phyloP scores from a whole-genome alignment of 1,140 invertebrate genomes.

The Achroia grisella region DNA sequence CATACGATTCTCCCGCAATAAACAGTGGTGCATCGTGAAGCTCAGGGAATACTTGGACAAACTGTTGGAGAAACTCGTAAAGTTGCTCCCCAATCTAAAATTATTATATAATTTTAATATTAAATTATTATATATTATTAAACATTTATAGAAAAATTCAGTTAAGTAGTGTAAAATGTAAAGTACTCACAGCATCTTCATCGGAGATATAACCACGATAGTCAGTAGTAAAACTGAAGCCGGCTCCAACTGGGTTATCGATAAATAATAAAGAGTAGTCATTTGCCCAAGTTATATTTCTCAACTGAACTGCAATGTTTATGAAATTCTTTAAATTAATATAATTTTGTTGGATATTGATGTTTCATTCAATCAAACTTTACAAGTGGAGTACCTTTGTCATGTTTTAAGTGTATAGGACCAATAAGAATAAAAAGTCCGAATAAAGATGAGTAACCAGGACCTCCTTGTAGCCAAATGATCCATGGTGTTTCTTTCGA shows the following conservation, averaged over 20 bases:
- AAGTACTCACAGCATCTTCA: slow-evolving; percentile 56
- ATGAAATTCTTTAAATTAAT: neutral
- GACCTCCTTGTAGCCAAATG: slow-evolving; percentile 84
- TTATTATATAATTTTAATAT: neutral
- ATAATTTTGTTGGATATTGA: neutral
- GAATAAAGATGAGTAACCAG: slow-evolving; percentile 83
- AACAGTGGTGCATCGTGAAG: slow-evolving; percentile 77
- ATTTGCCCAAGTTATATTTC: slow-evolving; percentile 78
- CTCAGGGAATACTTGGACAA: slow-evolving; percentile 79
- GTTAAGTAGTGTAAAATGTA: no score
- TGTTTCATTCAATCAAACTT: slow-evolving; percentile 3
- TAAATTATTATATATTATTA: no score
- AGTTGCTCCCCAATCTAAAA: slow-evolving; percentile 74
- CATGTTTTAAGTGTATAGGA: slow-evolving; percentile 70
- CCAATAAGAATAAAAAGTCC: slow-evolving; percentile 87
- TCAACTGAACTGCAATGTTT: slow-evolving; percentile 3
- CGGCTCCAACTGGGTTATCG: no score
- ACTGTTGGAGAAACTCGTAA: slow-evolving; percentile 76
- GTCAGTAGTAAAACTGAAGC: slow-evolving; percentile 79
- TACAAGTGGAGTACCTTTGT: slow-evolving; percentile 9
- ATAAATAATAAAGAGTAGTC: slow-evolving; percentile 83
- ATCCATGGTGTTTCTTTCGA: slow-evolving; percentile 74
- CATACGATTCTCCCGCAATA: slow-evolving; percentile 87
- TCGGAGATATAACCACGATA: slow-evolving; percentile 76
- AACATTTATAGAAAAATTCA: neutral